These are phyloP conservation scores for Zosterops japonicus DNA, from an alignment of 2,113 vertebrate species.

Conservation along the genomic window DNA sequence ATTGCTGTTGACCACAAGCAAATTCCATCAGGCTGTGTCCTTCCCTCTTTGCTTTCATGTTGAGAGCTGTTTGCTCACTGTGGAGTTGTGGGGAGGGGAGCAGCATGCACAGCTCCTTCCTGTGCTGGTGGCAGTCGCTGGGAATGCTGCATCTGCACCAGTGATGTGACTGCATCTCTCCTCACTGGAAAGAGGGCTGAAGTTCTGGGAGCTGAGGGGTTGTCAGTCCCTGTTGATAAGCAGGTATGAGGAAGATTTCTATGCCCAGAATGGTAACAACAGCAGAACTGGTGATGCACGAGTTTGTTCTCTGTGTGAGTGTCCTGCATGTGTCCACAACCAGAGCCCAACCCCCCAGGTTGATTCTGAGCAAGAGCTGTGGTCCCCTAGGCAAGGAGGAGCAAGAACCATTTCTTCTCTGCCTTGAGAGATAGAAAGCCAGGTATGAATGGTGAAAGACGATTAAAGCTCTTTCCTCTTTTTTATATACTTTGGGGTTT, in stretches of 20 bases:
- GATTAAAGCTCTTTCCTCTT: not conserved
- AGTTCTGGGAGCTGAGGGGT: not conserved
- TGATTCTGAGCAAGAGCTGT: not conserved
- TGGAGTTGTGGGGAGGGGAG: not conserved
- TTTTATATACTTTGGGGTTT: not conserved
- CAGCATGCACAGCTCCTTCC: not conserved
- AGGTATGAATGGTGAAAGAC: not conserved
- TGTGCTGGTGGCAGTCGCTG: fast-evolving
- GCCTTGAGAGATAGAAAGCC: not conserved
- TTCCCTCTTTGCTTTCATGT: conserved; percentile 14
- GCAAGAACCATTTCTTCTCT: not conserved
- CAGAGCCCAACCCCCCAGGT: fast-evolving
- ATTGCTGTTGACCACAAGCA: conserved; percentile 4
- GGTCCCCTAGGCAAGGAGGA: not conserved
- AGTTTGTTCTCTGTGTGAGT: not conserved
- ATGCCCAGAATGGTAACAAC: not conserved
- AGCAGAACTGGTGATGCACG: not conserved
- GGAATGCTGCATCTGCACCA: fast-evolving
- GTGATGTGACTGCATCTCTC: not conserved
- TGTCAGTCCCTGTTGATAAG: not conserved
- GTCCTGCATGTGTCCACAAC: fast-evolving
- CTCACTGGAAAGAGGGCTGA: not conserved
- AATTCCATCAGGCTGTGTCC: conserved; percentile 20
- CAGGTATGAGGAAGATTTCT: not conserved
- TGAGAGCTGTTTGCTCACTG: not conserved